phyloP scores from a whole-genome alignment of 2,113 vertebrate genomes.

The Xiphophorus hellerii region DNA sequence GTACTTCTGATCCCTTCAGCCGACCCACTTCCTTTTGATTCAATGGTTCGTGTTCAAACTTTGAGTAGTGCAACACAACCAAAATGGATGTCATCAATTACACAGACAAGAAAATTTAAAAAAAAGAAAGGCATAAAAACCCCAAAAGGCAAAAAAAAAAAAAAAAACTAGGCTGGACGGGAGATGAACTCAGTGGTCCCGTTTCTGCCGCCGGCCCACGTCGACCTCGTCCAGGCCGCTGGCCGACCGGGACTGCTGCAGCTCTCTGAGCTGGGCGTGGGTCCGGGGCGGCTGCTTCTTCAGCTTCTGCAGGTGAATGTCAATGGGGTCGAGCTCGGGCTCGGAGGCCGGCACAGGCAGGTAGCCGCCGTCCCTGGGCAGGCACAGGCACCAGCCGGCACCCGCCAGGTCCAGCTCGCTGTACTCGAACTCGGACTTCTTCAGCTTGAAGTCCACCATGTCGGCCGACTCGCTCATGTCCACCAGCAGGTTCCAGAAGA shows the following conservation, averaged over 20 bases:
- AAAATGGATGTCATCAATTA: slow-evolving; percentile 52
- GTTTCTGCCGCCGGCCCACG: slow-evolving; percentile 62
- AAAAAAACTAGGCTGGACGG: slow-evolving; percentile 41
- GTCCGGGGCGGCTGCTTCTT: slow-evolving; percentile 72
- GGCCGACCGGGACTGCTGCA: slow-evolving; percentile 60
- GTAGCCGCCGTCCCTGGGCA: slow-evolving; percentile 88
- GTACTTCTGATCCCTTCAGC: slow-evolving; percentile 42
- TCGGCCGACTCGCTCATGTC: slow-evolving; percentile 81
- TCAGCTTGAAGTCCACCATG: slow-evolving; percentile 83
- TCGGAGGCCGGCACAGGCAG: slow-evolving; percentile 75
- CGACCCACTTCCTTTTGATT: slow-evolving; percentile 19
- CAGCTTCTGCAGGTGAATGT: slow-evolving; percentile 68
- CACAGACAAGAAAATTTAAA: slow-evolving; percentile 29
- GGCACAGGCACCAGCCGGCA: slow-evolving; percentile 89
- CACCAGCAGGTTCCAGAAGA: slow-evolving; percentile 88
- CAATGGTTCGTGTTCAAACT: slow-evolving; percentile 21
- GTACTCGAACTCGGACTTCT: slow-evolving; percentile 68
- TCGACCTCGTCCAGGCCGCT: slow-evolving; percentile 79
- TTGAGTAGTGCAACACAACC: slow-evolving; percentile 70
- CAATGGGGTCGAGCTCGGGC: slow-evolving; percentile 70
- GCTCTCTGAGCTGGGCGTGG: slow-evolving; percentile 60
- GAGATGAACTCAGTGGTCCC: slow-evolving; percentile 61
- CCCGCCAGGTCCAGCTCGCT: slow-evolving; percentile 83
- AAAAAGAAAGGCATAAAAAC: slow-evolving; percentile 5
- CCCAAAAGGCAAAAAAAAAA: slow-evolving; percentile 26